Base-by-base conservation (phyloP, 2,888 invertebrate genomes). In the Phaonia tiefii region DNA sequence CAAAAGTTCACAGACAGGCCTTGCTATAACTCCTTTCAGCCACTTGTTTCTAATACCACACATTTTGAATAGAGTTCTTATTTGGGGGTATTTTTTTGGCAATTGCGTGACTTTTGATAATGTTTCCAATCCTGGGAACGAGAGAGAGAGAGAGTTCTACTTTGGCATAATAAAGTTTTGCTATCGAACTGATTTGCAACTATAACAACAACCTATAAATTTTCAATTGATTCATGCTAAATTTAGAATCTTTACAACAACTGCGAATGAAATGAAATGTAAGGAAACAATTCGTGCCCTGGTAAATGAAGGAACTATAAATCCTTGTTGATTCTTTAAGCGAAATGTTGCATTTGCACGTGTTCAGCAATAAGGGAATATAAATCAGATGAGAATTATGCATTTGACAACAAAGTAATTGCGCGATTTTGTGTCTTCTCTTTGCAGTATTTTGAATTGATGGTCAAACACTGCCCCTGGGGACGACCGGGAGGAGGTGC, bases 401-500 rank as follows among this genome's bases (percentile, higher is more conserved):
- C 26, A 44, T 63, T n/a, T 31, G 31, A 5, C 8, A 5, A 31
- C 31, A 17, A 25, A 42, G 17, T 7, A 26, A 56, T 67, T 42
- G 2, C 37, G 22, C 46, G 44, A 5, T 31, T 31, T 8, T 54
- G 39, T 39, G 1, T 63, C 67, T 17, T 44, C 3, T 51, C 31
- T 70, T 60, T 74, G 25, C 84, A 91, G 91, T 90, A 94, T 83
- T 93, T 93, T 74, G 93, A 93, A 86, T 93, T 95, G 91, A 92
- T 95, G 90, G 92, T 93, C 79, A 93, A 93, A 83, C 95, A 95
- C 88, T 94, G 94, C 90, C 96, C 96, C 7, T 96, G 95, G 95
- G 95, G 95, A 3, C 92, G 93, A 77, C 95, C 94, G 10, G 95
- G 95, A 1, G 94, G 95, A 63, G 95, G 95, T 26, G 95, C 95